phyloP scores from a whole-genome alignment of 2,113 vertebrate genomes.

The Rhagologus leucostigma region DNA sequence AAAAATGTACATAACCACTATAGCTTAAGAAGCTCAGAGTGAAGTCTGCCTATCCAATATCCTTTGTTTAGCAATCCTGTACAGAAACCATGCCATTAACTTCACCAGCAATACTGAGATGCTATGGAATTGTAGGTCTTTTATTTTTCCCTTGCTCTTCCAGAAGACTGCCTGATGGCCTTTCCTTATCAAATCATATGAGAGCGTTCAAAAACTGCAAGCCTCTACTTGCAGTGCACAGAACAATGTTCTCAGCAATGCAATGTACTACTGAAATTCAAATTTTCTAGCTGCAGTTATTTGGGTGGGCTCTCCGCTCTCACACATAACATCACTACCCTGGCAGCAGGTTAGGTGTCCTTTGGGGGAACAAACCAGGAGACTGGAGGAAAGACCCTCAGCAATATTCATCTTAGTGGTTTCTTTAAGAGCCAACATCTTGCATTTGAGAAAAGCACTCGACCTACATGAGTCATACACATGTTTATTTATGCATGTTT shows the following conservation, averaged over 20 bases:
- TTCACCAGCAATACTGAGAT: constrained; percentile 15
- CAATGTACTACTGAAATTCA: not conserved
- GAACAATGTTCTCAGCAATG: not conserved
- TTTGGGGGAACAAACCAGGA: not conserved
- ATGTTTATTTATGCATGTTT: constrained; percentile 53
- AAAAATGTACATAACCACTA: constrained; percentile 14
- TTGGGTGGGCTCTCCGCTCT: not conserved
- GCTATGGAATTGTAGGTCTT: not conserved
- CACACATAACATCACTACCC: not conserved
- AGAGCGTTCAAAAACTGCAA: not conserved
- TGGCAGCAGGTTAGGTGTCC: not conserved
- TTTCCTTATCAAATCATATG: not conserved
- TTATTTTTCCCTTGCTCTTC: not conserved
- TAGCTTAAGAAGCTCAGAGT: not conserved
- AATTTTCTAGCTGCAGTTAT: not conserved
- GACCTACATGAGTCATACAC: constrained; percentile 34
- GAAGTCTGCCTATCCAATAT: not conserved
- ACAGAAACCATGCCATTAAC: not conserved
- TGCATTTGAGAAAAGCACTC: not conserved
- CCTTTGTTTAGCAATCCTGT: not conserved
- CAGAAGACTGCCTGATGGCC: not conserved
- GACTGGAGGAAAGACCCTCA: not conserved
- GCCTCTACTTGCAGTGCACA: not conserved
- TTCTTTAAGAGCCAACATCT: constrained; percentile 29
- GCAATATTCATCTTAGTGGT: not conserved